These are phyloP conservation scores for Quadroppia sp. DNA, from an alignment of 2,888 invertebrate genomes.

Conservation along the genomic window DNA sequence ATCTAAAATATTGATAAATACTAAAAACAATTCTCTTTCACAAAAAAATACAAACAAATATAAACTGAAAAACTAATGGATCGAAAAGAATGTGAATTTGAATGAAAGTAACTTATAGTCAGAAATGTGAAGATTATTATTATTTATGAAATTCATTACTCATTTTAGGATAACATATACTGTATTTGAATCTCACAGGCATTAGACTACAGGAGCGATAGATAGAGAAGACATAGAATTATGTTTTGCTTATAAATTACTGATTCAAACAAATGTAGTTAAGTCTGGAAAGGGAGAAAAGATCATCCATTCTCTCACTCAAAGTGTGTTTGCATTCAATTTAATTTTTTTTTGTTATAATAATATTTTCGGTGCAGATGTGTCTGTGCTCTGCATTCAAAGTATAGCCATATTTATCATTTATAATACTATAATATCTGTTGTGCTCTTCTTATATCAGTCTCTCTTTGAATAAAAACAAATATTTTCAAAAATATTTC, in stretches of 20 bases:
- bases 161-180: not conserved
- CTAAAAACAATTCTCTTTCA: too few species aligned
- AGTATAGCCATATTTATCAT: constrained; percentile 22
- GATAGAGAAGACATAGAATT: not conserved
- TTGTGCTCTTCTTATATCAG: not conserved
- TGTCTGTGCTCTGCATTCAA: constrained; percentile 10
- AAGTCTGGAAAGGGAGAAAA: not conserved
- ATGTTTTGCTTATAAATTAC: not conserved
- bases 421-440: not conserved
- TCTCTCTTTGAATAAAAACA: not conserved
- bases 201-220: not conserved
- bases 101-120: too few species aligned
- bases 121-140: not conserved
- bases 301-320: not conserved
- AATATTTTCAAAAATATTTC: not conserved
- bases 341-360: not conserved
- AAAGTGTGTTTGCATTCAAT: not conserved
- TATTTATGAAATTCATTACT: not conserved
- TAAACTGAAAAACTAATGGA: too few species aligned
- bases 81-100: too few species aligned
- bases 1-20: too few species aligned
- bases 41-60: too few species aligned
- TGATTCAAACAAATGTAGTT: not conserved
- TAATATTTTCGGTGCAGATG: not conserved
- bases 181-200: not conserved